Conservation (phyloP, 2,888 invertebrate species). For the Alloscopus bannaensis region DNA sequence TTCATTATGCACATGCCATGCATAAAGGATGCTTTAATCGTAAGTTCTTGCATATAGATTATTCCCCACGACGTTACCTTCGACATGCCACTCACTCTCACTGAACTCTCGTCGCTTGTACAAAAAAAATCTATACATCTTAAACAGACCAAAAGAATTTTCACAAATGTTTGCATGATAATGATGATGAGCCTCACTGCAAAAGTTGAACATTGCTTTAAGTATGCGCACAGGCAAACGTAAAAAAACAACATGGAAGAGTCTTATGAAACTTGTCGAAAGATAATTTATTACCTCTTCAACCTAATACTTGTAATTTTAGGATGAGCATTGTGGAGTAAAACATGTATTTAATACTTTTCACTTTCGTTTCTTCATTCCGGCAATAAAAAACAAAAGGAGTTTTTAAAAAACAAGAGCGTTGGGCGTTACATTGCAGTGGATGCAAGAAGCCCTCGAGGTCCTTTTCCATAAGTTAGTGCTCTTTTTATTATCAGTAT, state of each 20-base stretch:
- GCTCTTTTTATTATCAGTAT: conserved; percentile 19
- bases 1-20: background rate
- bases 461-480: conserved; percentile 29
- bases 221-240: conserved; percentile 11
- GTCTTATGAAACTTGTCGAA: conserved; percentile 41
- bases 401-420: background rate
- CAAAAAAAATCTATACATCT: background rate
- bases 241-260: conserved; percentile 5
- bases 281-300: conserved; percentile 42
- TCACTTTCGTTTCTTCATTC: conserved; percentile 6
- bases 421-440: background rate
- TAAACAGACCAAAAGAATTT: background rate
- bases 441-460: conserved; percentile 17
- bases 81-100: background rate
- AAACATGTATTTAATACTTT: conserved; percentile 29
- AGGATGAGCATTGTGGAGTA: conserved; percentile 29
- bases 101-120: background rate
- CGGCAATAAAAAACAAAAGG: background rate
- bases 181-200: conserved; percentile 24
- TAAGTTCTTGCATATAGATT: background rate
- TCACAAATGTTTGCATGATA: background rate
- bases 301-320: conserved; percentile 27
- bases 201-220: conserved; percentile 18
- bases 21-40: no score
- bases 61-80: background rate